Conservation (phyloP, 1,140 invertebrate species). For the Acromyrmex charruanus region DNA sequence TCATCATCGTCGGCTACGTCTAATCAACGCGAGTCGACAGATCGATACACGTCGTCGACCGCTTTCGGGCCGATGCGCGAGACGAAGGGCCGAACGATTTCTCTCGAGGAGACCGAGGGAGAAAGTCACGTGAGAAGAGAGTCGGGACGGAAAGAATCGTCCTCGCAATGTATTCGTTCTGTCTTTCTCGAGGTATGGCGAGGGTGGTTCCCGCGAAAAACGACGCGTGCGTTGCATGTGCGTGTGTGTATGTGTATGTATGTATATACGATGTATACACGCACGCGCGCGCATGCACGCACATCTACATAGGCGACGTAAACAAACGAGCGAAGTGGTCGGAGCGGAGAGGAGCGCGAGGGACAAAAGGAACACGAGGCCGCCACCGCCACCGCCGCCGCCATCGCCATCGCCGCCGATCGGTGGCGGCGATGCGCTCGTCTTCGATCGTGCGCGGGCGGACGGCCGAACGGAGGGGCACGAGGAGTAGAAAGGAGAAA, state of each 20-base stretch:
- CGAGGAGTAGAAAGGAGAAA: conserved; percentile 28
- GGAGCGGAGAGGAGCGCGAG: conserved; percentile 19
- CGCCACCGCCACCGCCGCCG: not conserved
- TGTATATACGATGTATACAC: not conserved
- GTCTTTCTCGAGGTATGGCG: not conserved
- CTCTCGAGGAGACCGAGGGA: conserved; percentile 18
- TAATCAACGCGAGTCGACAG: conserved; percentile 74
- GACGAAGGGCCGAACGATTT: conserved; percentile 24
- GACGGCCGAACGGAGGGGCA: conserved; percentile 28
- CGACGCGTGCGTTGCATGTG: not conserved
- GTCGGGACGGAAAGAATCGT: not conserved
- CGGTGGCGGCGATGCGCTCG: conserved; percentile 43
- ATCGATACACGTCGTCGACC: conserved; percentile 84
- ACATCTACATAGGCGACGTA: conserved; percentile 47
- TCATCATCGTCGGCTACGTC: conserved; percentile 22
- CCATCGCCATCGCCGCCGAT: conserved; percentile 18
- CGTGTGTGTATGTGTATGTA: too few relatives aligned
- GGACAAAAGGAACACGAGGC: conserved; percentile 51
- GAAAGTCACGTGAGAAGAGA: conserved; percentile 3
- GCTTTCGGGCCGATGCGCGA: conserved; percentile 73
- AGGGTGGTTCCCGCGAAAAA: conserved; percentile 33
- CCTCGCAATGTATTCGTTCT: not conserved
- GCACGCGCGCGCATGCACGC: not conserved
- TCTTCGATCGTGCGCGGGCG: conserved; percentile 54
- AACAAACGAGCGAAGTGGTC: conserved; percentile 68